Evolutionary conservation across 2,888 invertebrate species (phyloP).

Genomic region (Lypha dubia): DNA sequence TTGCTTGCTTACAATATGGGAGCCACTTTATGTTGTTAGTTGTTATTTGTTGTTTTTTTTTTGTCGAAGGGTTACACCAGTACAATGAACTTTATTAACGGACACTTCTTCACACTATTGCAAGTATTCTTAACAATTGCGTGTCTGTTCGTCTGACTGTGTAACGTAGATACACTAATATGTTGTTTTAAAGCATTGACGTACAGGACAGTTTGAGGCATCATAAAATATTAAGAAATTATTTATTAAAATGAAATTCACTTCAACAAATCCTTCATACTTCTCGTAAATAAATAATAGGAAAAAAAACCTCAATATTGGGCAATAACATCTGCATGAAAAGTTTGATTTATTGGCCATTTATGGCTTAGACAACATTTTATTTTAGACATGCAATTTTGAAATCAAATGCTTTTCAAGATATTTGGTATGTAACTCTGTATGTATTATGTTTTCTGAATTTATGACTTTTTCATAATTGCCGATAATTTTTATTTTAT

Average conservation of each 20-base stretch:
- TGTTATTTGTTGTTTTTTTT: constrained; percentile 25
- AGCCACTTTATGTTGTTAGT: constrained; percentile 14
- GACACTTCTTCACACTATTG: constrained; percentile 37
- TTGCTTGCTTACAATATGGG: constrained; percentile 24
- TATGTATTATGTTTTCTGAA: background rate
- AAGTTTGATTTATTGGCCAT: constrained; percentile 57
- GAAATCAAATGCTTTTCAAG: constrained; percentile 8
- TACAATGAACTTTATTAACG: constrained; percentile 62
- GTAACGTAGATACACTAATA: background rate
- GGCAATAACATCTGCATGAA: constrained; percentile 30
- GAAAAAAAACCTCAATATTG: constrained; percentile 27
- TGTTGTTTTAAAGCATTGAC: constrained; percentile 21
- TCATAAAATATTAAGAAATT: constrained; percentile 58
- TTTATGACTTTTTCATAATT: constrained; percentile 17
- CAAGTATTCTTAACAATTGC: constrained; percentile 52
- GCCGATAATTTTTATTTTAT: background rate
- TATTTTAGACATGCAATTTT: constrained; percentile 52
- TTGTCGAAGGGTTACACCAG: constrained; percentile 65
- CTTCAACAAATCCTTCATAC: constrained; percentile 52
- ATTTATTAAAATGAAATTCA: constrained; percentile 42
- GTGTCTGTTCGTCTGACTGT: constrained; percentile 7
- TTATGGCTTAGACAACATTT: constrained; percentile 33
- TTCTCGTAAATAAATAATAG: background rate
- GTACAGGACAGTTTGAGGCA: constrained; percentile 57
- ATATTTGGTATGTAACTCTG: constrained; percentile 19